Conservation (phyloP, 2,113 vertebrate species). For the Steatornis caripensis region DNA sequence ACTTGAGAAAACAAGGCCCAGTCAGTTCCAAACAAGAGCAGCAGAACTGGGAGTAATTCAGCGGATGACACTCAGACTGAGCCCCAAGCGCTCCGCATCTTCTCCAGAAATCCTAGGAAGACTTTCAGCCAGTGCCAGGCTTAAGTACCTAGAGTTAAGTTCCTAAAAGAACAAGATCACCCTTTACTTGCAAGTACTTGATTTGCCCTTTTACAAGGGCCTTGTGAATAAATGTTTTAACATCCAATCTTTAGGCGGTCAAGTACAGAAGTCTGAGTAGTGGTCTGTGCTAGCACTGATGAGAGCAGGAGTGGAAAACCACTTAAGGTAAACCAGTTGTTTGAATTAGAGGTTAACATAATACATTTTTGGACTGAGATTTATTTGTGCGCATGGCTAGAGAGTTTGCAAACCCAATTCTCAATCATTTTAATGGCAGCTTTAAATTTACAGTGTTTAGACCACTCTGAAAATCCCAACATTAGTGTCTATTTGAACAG, state of each 20-base stretch:
- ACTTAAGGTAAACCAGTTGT: not conserved
- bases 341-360: not conserved
- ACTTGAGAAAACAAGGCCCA: not conserved
- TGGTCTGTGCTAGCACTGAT: not conserved
- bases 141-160: not conserved
- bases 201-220: not conserved
- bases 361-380: not conserved
- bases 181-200: not conserved
- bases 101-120: not conserved
- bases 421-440: not conserved
- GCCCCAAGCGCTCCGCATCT: not conserved
- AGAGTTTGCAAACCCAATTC: not conserved
- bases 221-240: not conserved
- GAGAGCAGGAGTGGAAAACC: not conserved
- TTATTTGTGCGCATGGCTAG: not conserved
- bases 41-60: conserved; percentile 41
- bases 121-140: not conserved
- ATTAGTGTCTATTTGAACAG: not conserved
- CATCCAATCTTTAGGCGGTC: not conserved
- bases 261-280: not conserved
- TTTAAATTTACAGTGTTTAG: not conserved
- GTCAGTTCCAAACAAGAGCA: conserved; percentile 12
- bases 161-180: not conserved
- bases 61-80: not conserved
- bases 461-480: not conserved